Conservation (phyloP, 2,797 vertebrate species). For the Synanceia verrucosa region DNA sequence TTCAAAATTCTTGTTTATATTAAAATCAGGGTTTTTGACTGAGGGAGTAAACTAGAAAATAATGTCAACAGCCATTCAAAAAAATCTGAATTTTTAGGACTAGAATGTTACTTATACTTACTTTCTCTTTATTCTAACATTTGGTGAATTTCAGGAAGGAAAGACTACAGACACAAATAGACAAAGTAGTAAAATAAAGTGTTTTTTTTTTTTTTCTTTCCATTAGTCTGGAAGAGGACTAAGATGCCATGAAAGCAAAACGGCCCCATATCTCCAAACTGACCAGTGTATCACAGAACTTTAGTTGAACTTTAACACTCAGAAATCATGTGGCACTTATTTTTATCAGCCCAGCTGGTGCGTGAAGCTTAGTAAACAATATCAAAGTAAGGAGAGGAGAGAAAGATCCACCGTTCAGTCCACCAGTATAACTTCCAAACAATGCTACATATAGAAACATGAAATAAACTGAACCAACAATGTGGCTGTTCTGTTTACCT, state of each 20-base stretch:
- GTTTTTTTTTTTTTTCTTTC: background rate
- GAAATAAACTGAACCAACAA: background rate
- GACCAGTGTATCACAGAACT: background rate
- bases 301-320: constrained; percentile 30
- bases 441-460: too few relatives aligned
- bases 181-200: background rate
- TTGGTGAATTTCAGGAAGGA: background rate
- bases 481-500: background rate
- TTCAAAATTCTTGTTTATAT: too few relatives aligned
- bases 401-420: background rate
- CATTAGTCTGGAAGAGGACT: background rate
- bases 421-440: too few relatives aligned
- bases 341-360: constrained; percentile 27
- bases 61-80: too few relatives aligned
- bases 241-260: too few relatives aligned
- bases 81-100: too few relatives aligned
- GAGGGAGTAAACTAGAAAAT: too few relatives aligned
- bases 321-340: constrained; percentile 12
- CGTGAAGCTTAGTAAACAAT: constrained; percentile 9
- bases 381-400: constrained; percentile 1
- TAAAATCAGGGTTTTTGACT: too few relatives aligned
- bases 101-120: too few relatives aligned
- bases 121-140: background rate
- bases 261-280: background rate
- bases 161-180: background rate